phyloP scores from a whole-genome alignment of 2,797 vertebrate genomes.

The Taeniopygia guttata region DNA sequence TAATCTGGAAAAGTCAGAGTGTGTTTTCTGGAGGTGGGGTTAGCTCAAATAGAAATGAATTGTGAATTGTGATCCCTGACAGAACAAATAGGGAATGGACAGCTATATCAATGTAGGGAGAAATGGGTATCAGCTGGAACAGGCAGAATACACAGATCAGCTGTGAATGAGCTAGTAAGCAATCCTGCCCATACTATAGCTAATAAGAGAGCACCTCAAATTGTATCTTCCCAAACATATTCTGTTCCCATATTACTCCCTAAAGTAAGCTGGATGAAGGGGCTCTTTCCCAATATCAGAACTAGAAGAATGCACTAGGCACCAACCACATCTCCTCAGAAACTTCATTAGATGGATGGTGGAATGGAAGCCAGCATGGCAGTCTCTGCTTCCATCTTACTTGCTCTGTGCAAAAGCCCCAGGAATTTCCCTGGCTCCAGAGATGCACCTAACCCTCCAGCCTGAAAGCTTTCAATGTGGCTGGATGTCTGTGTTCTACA shows the following conservation, averaged over 20 bases:
- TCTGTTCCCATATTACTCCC: neutral
- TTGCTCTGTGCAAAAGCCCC: neutral
- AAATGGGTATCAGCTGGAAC: neutral
- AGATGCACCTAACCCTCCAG: neutral
- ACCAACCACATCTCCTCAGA: neutral
- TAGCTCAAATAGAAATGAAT: neutral
- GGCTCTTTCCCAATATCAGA: neutral
- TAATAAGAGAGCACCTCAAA: neutral
- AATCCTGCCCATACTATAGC: neutral
- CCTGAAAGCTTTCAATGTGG: neutral
- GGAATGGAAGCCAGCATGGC: neutral
- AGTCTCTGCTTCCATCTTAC: neutral
- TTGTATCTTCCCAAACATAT: neutral
- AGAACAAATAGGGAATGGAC: neutral
- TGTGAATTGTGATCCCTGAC: neutral
- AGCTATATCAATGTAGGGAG: neutral
- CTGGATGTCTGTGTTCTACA: neutral
- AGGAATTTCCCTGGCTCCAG: neutral
- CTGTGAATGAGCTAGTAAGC: neutral
- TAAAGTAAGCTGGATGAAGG: neutral
- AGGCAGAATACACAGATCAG: neutral
- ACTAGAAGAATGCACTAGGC: neutral
- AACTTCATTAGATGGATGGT: neutral
- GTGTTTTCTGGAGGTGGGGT: neutral
- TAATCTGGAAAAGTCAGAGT: neutral